A percentile compares a stretch with the other conserved stretches of the same genome.
phyloP scores from a whole-genome alignment of 2,113 vertebrate species.

The Rhabdornis inornatus region DNA sequence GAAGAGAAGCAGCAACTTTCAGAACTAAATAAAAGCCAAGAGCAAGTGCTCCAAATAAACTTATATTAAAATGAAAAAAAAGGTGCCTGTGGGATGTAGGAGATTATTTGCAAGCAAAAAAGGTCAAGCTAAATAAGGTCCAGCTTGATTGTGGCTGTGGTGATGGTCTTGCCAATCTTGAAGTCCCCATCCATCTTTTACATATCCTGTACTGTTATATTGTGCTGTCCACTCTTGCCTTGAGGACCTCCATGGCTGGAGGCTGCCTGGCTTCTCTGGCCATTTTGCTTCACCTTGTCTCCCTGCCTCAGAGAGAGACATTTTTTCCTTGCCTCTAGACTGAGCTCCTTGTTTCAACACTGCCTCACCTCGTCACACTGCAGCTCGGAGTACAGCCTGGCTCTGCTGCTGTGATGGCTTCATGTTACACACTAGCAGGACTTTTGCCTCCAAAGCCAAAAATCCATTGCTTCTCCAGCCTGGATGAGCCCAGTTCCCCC shows the following conservation, averaged over 20 bases:
- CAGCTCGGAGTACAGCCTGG: not conserved
- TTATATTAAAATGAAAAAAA: not conserved
- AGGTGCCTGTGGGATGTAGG: not conserved
- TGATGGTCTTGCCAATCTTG: not conserved
- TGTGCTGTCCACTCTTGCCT: not conserved
- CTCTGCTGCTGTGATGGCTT: not conserved
- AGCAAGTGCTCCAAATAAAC: not conserved
- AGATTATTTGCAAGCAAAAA: not conserved
- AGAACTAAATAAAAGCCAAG: not conserved
- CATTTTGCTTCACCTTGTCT: not conserved
- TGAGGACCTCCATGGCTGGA: not conserved
- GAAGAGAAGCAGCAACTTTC: not conserved
- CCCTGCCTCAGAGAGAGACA: not conserved
- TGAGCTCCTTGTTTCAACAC: not conserved
- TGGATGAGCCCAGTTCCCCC: not conserved
- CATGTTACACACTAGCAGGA: not conserved
- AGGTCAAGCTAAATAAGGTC: not conserved
- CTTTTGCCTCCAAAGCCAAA: not conserved
- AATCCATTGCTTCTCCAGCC: not conserved
- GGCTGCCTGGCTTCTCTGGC: not conserved
- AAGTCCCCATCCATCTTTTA: not conserved
- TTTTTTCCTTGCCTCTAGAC: not conserved
- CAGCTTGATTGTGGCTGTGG: not conserved
- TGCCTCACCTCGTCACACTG: not conserved
- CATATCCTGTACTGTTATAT: rapidly evolving